These are phyloP conservation scores for Acleris sparsana DNA, from an alignment of 2,888 invertebrate species.

Conservation along the genomic window DNA sequence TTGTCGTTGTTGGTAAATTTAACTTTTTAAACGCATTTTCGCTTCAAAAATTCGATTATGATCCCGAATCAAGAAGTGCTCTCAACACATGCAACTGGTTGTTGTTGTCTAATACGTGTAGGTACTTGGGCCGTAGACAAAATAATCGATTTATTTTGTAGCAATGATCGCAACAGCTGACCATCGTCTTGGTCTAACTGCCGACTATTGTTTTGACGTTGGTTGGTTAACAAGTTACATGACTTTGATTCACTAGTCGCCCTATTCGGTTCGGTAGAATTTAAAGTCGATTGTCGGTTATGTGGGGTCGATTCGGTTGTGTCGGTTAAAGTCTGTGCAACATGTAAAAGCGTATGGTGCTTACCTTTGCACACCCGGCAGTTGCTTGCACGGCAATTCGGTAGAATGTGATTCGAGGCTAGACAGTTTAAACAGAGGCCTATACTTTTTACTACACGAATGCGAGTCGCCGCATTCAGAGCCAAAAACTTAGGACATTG, in stretches of 20 bases:
- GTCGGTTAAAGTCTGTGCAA: no score
- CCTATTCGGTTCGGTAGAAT: no score
- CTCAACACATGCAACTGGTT: not conserved
- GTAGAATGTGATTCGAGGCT: not conserved
- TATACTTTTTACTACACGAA: conserved; percentile 1
- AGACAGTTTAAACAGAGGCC: conserved; percentile 6
- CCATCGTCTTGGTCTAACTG: not conserved
- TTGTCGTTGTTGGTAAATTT: not conserved
- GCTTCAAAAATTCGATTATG: not conserved
- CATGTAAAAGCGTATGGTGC: not conserved
- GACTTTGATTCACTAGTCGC: no score
- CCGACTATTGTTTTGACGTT: no score
- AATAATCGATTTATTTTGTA: not conserved
- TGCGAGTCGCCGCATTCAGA: not conserved
- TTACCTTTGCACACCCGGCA: not conserved
- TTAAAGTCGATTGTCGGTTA: no score
- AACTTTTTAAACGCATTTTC: not conserved
- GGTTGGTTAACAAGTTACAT: no score
- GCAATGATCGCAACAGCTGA: not conserved
- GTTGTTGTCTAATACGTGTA: not conserved
- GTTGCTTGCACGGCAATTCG: not conserved
- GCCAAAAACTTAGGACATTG: conserved; percentile 14
- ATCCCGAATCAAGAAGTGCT: not conserved
- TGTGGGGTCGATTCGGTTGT: no score
- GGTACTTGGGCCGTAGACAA: not conserved